Conservation (phyloP, 2,888 invertebrate genomes). For the Hanleya hanleyi region DNA sequence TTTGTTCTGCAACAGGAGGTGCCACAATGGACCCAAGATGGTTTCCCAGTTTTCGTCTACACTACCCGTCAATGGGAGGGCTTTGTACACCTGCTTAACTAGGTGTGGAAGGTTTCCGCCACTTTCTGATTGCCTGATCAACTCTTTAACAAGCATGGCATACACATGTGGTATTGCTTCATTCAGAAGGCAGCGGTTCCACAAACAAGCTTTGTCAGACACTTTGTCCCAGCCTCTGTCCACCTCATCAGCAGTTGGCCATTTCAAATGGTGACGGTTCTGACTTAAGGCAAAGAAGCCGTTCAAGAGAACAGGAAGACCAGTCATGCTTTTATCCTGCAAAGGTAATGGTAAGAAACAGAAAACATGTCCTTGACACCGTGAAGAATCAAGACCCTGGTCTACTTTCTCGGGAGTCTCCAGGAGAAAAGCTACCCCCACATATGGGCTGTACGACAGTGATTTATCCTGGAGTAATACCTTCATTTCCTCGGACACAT, state of each 20-base stretch:
- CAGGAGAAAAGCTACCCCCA: conserved; percentile 51
- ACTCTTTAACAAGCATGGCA: conserved; percentile 27
- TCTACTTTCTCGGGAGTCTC: conserved; percentile 6
- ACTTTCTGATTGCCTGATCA: not conserved
- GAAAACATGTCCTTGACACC: conserved; percentile 47
- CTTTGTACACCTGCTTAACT: conserved; percentile 22
- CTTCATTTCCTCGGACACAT: conserved; percentile 33
- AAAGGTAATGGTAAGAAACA: conserved; percentile 54
- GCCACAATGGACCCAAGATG: too few species aligned
- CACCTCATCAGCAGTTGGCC: conserved; percentile 46
- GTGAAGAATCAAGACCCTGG: not conserved
- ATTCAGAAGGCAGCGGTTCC: conserved; percentile 46
- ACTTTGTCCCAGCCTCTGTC: conserved; percentile 30
- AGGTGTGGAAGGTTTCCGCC: conserved; percentile 9
- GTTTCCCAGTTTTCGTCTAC: conserved; percentile 32
- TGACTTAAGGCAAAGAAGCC: conserved; percentile 50
- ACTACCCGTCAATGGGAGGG: conserved; percentile 26
- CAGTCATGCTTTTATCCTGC: conserved; percentile 43
- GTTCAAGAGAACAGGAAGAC: conserved; percentile 53
- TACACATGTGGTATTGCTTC: conserved; percentile 42
- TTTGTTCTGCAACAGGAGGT: too few species aligned
- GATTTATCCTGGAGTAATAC: conserved; percentile 25
- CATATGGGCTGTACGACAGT: conserved; percentile 49
- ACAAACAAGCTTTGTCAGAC: conserved; percentile 40
- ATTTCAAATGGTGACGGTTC: conserved; percentile 52